phyloP scores from a whole-genome alignment of 2,113 vertebrate species.

The Kryptolebias marmoratus region DNA sequence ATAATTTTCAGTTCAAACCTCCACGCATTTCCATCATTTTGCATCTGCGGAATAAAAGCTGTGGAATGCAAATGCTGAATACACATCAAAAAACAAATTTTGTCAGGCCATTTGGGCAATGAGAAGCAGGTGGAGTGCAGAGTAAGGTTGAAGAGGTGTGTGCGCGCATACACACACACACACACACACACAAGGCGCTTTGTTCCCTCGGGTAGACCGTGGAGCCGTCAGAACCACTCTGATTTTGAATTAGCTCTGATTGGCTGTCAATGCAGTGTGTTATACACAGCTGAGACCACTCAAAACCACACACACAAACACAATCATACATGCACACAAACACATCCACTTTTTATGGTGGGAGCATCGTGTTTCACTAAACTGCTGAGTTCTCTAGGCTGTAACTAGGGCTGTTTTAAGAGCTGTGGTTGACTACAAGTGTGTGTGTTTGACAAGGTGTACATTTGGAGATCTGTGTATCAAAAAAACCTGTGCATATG shows the following conservation, averaged over 20 bases:
- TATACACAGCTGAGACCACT: slow-evolving; percentile 81
- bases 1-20: slow-evolving; percentile 23
- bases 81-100: slow-evolving; percentile 56
- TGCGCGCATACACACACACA: slow-evolving; percentile 24
- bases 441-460: slow-evolving; percentile 24
- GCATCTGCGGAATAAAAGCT: slow-evolving; percentile 37
- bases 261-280: slow-evolving; percentile 78
- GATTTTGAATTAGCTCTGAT: slow-evolving; percentile 82
- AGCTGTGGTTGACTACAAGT: slow-evolving; percentile 58
- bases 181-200: slow-evolving; percentile 59
- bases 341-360: slow-evolving; percentile 57
- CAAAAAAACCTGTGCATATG: slow-evolving; percentile 25
- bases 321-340: slow-evolving; percentile 35
- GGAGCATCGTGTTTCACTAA: slow-evolving; percentile 75
- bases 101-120: slow-evolving; percentile 70
- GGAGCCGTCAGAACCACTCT: slow-evolving; percentile 81
- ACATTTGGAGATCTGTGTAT: slow-evolving; percentile 32
- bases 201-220: slow-evolving; percentile 68
- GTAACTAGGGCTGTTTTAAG: slow-evolving; percentile 68
- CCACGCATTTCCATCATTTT: slow-evolving; percentile 34
- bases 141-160: slow-evolving; percentile 65
- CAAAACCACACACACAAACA: slow-evolving; percentile 38
- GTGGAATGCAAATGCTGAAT: slow-evolving; percentile 59
- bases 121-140: slow-evolving; percentile 75
- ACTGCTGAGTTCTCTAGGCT: slow-evolving; percentile 69